A percentile compares a stretch with the other conserved stretches of the same genome.
These are phyloP conservation scores for Chionomys nivalis DNA, from an alignment of 2,113 vertebrate species.

Conservation along the genomic window DNA sequence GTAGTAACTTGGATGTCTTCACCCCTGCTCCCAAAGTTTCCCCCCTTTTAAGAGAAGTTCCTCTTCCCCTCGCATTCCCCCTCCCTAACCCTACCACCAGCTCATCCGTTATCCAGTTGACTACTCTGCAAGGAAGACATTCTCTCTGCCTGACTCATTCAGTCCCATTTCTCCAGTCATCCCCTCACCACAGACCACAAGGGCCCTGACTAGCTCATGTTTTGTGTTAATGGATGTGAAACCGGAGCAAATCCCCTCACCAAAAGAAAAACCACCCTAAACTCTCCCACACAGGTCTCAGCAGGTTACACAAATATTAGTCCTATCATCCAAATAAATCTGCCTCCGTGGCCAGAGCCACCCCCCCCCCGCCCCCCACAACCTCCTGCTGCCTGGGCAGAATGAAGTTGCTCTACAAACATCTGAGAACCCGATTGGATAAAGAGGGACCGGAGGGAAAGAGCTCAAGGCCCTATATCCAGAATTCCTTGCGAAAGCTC, in stretches of 20 bases:
- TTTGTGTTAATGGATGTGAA: slow-evolving; percentile 77
- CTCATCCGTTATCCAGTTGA: slow-evolving; percentile 76
- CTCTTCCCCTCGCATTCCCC: background rate
- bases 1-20: background rate
- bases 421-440: slow-evolving; percentile 53
- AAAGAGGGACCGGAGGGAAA: slow-evolving; percentile 38
- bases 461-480: background rate
- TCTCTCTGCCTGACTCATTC: slow-evolving; percentile 84
- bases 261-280: slow-evolving; percentile 79
- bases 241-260: slow-evolving; percentile 78
- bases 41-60: slow-evolving; percentile 58
- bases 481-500: background rate
- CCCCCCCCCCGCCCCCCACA: slow-evolving; percentile 5
- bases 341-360: slow-evolving; percentile 72
- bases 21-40: background rate
- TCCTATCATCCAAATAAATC: slow-evolving; percentile 85
- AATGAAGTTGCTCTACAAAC: slow-evolving; percentile 62
- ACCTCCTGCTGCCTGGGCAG: slow-evolving; percentile 67
- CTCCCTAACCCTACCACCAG: slow-evolving; percentile 71
- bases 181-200: slow-evolving; percentile 79
- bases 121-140: slow-evolving; percentile 78
- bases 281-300: slow-evolving; percentile 81
- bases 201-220: slow-evolving; percentile 78
- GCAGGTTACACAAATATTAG: slow-evolving; percentile 87
- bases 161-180: slow-evolving; percentile 79